Percentiles rank a stretch among this genome's conserved stretches.
Evolutionary conservation across 1,140 invertebrate genomes (phyloP).

Genomic region (Danaus melanippus): DNA sequence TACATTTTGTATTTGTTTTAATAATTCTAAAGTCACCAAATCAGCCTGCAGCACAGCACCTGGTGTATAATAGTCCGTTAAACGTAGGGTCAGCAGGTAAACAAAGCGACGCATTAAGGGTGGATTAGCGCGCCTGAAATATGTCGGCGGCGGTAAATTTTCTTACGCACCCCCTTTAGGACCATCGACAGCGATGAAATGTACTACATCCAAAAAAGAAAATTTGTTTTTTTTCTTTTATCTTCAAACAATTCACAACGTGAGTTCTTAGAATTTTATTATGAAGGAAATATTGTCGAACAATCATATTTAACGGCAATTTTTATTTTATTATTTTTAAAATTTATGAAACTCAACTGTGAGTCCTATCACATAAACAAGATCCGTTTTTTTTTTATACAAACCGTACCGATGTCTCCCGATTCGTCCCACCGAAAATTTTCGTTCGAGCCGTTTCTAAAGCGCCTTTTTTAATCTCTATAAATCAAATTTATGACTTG

Average conservation of each 20-base stretch:
- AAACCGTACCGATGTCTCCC: slow-evolving; percentile 55
- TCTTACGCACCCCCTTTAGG: slow-evolving; percentile 59
- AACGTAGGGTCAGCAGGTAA: slow-evolving; percentile 65
- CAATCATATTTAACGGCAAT: too few species aligned
- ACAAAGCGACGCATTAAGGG: slow-evolving; percentile 68
- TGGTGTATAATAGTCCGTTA: slow-evolving; percentile 41
- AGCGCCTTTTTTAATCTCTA: slow-evolving; percentile 73
- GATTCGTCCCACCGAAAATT: slow-evolving; percentile 69
- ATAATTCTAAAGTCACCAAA: too few species aligned
- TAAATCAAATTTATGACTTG: slow-evolving; percentile 73
- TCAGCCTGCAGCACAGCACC: slow-evolving; percentile 6
- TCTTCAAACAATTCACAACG: too few species aligned
- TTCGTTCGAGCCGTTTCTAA: slow-evolving; percentile 70
- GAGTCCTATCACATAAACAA: too few species aligned
- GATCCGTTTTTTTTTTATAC: slow-evolving; percentile 19
- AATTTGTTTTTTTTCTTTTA: too few species aligned
- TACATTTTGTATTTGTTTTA: neutral
- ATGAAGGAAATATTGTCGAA: too few species aligned
- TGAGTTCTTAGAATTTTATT: too few species aligned
- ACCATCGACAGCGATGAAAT: slow-evolving; percentile 60
- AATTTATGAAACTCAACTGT: too few species aligned
- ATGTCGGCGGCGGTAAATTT: slow-evolving; percentile 68
- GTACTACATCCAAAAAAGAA: slow-evolving; percentile 37
- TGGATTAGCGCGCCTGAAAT: slow-evolving; percentile 68
- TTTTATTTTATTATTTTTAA: too few species aligned